Percentiles rank a stretch among this genome's conserved stretches.
Conservation (phyloP, 2,888 invertebrate genomes). For the Chesias legatella region DNA sequence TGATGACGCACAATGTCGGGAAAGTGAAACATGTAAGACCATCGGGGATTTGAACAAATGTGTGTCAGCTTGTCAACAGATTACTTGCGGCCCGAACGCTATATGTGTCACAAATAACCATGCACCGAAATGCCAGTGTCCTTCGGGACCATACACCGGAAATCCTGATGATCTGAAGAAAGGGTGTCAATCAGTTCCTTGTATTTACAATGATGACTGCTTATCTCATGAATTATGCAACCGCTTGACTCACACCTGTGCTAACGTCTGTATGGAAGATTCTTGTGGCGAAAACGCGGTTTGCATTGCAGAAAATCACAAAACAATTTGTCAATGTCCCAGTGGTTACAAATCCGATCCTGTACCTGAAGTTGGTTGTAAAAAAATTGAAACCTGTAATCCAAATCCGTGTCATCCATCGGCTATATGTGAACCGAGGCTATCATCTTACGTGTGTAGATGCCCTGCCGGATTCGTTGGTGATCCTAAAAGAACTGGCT, state of each 20-base stretch:
- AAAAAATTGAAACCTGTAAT: slow-evolving; percentile 84
- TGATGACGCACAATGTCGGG: slow-evolving; percentile 90
- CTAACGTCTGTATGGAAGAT: slow-evolving; percentile 89
- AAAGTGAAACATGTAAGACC: slow-evolving; percentile 88
- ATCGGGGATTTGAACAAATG: slow-evolving; percentile 84
- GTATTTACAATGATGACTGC: slow-evolving; percentile 93
- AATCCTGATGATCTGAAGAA: slow-evolving; percentile 88
- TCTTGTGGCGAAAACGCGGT: slow-evolving; percentile 93
- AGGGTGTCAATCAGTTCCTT: slow-evolving; percentile 90
- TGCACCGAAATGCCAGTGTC: slow-evolving; percentile 93
- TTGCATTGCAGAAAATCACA: slow-evolving; percentile 92
- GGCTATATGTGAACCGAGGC: slow-evolving; percentile 87
- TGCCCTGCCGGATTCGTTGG: slow-evolving; percentile 89
- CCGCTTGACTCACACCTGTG: slow-evolving; percentile 89
- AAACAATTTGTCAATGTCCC: slow-evolving; percentile 91
- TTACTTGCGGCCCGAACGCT: slow-evolving; percentile 91
- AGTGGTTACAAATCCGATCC: slow-evolving; percentile 91
- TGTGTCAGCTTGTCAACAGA: slow-evolving; percentile 87
- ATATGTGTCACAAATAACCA: slow-evolving; percentile 94
- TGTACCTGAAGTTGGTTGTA: slow-evolving; percentile 90
- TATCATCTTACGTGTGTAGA: slow-evolving; percentile 86
- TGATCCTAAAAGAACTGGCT: slow-evolving; percentile 88
- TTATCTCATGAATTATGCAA: slow-evolving; percentile 90
- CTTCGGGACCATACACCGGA: slow-evolving; percentile 91
- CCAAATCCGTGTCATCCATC: slow-evolving; percentile 90